phyloP scores from a whole-genome alignment of 2,888 invertebrate genomes.

The Leptopterna dolabrata region DNA sequence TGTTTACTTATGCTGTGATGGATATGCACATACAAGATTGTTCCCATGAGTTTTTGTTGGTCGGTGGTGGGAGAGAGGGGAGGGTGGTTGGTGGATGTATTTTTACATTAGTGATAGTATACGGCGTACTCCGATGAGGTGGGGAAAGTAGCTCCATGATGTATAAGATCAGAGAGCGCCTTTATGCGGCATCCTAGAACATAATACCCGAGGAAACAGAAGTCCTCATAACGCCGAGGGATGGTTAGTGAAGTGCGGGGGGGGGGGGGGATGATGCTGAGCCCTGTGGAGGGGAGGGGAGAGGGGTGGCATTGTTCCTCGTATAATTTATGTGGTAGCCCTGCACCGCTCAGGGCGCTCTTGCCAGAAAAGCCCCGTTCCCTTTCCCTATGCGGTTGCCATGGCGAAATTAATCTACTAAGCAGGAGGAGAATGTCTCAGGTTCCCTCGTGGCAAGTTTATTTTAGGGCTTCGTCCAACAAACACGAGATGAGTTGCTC shows the following conservation, averaged over 20 bases:
- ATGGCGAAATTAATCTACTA: constrained; percentile 44
- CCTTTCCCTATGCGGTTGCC: constrained; percentile 26
- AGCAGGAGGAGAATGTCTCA: constrained; percentile 43
- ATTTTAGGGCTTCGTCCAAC: neutral
- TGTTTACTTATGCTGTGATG: too few relatives aligned
- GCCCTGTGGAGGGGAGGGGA: neutral
- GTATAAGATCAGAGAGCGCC: neutral
- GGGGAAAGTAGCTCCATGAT: neutral
- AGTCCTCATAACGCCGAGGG: neutral
- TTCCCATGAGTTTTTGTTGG: too few relatives aligned
- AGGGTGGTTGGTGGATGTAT: too few relatives aligned
- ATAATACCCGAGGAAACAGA: neutral
- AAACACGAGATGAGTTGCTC: neutral
- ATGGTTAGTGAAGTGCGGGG: neutral
- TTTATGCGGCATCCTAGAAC: constrained; percentile 3
- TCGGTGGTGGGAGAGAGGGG: too few relatives aligned
- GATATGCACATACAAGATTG: too few relatives aligned
- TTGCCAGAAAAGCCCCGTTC: constrained; percentile 20
- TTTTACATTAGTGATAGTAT: too few relatives aligned
- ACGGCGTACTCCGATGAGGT: too few relatives aligned
- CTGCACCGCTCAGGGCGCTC: neutral
- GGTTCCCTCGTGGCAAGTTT: constrained; percentile 29
- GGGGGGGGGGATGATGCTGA: neutral
- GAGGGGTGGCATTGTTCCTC: neutral
- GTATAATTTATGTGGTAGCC: constrained; percentile 29